These are phyloP conservation scores for Andrena camellia DNA, from an alignment of 2,888 invertebrate species.

Conservation along the genomic window DNA sequence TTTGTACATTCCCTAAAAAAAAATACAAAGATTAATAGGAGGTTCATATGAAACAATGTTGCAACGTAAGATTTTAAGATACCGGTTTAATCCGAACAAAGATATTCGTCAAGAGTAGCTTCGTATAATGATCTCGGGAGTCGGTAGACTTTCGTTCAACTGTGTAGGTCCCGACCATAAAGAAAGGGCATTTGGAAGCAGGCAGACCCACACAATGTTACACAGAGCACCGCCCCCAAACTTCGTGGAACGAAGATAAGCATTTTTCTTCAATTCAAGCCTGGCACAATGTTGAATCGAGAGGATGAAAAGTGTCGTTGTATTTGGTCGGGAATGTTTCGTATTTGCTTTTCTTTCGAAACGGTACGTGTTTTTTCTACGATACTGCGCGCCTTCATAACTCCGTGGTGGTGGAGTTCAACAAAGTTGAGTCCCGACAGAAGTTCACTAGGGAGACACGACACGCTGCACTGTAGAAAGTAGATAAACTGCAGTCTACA, in stretches of 20 bases:
- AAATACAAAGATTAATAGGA: no score
- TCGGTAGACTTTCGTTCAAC: conserved; percentile 28
- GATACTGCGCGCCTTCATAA: background rate
- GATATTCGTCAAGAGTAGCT: background rate
- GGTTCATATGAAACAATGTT: conserved; percentile 1
- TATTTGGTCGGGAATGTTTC: background rate
- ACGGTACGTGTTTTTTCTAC: conserved; percentile 13
- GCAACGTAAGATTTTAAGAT: background rate
- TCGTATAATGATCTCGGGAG: background rate
- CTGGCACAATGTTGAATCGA: conserved; percentile 51
- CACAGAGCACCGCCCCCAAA: conserved; percentile 25
- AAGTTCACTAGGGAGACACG: background rate
- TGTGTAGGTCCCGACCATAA: background rate
- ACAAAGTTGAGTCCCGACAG: background rate
- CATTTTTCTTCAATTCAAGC: conserved; percentile 1
- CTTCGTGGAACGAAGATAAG: conserved; percentile 49
- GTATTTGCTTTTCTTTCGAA: conserved; percentile 11
- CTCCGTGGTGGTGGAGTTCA: background rate
- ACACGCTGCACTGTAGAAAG: conserved; percentile 20
- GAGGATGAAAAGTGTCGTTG: conserved; percentile 21
- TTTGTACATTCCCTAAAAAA: no score
- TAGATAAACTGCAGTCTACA: conserved; percentile 22
- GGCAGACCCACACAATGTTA: conserved; percentile 31
- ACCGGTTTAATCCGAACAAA: background rate
- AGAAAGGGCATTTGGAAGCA: conserved; percentile 6